Evolutionary conservation across 2,797 vertebrate species (phyloP).

Genomic region (Zenarchopterus dispar): DNA sequence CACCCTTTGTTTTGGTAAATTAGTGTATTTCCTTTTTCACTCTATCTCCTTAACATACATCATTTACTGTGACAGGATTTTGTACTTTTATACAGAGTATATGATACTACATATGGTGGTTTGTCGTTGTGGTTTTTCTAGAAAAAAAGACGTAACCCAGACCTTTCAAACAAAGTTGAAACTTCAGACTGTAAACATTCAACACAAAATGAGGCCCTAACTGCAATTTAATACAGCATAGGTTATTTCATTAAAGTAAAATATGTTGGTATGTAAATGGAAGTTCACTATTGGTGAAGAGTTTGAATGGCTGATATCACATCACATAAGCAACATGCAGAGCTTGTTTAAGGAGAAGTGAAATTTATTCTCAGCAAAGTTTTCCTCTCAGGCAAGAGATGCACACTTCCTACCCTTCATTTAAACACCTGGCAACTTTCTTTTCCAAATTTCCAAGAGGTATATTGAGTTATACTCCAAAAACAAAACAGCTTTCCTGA

Average conservation of each 20-base stretch:
- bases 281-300: slow-evolving; percentile 29
- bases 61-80: too few relatives aligned
- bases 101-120: too few relatives aligned
- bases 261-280: slow-evolving; percentile 37
- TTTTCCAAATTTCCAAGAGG: slow-evolving; percentile 44
- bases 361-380: slow-evolving; percentile 62
- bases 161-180: too few relatives aligned
- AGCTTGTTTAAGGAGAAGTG: slow-evolving; percentile 51
- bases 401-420: slow-evolving; percentile 14
- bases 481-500: slow-evolving; percentile 35
- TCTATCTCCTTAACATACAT: too few relatives aligned
- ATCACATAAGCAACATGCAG: slow-evolving; percentile 27
- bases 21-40: too few relatives aligned
- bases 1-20: neutral
- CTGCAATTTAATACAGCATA: slow-evolving; percentile 13
- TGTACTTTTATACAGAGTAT: too few relatives aligned
- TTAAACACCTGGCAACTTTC: slow-evolving; percentile 31
- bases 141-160: too few relatives aligned
- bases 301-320: slow-evolving; percentile 35
- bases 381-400: slow-evolving; percentile 36
- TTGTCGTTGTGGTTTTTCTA: too few relatives aligned
- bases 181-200: neutral
- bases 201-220: slow-evolving; percentile 5
- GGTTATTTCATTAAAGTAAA: slow-evolving; percentile 36
- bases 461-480: slow-evolving; percentile 38